Percentiles rank a stretch among this genome's conserved stretches.
phyloP scores from a whole-genome alignment of 2,888 invertebrate genomes.

The Hanleya hanleyi region DNA sequence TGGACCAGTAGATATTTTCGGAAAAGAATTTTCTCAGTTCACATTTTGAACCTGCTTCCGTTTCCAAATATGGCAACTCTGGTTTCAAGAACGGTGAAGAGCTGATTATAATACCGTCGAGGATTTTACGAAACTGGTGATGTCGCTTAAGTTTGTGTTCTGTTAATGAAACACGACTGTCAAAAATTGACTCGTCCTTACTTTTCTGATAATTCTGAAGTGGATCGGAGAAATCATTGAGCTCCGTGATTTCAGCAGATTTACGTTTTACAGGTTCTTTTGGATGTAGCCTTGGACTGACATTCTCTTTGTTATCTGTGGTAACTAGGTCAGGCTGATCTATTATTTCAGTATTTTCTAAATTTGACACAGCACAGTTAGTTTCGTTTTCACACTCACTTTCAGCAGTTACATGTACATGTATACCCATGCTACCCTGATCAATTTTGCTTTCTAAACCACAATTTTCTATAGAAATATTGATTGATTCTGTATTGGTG shows the following conservation, averaged over 20 bases:
- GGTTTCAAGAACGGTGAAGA: slow-evolving; percentile 91
- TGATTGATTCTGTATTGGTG: too few species aligned
- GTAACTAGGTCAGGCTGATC: too few species aligned
- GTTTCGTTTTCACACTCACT: too few species aligned
- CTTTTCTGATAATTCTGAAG: slow-evolving; percentile 78
- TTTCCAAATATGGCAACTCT: slow-evolving; percentile 90
- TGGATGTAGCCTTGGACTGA: neutral
- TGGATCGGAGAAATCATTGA: slow-evolving; percentile 79
- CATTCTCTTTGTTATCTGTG: slow-evolving; percentile 2
- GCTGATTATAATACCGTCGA: slow-evolving; percentile 84
- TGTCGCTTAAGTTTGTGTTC: slow-evolving; percentile 67
- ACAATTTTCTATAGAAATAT: too few species aligned
- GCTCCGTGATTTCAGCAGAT: slow-evolving; percentile 33
- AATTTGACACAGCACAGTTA: too few species aligned
- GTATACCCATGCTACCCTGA: too few species aligned
- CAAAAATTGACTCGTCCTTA: slow-evolving; percentile 73
- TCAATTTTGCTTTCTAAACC: too few species aligned
- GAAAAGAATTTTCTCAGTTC: slow-evolving; percentile 83
- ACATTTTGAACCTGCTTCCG: slow-evolving; percentile 86
- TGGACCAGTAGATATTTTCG: slow-evolving; percentile 82
- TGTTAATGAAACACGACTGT: slow-evolving; percentile 46
- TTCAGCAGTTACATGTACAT: too few species aligned
- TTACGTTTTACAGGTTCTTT: neutral
- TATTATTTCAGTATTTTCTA: too few species aligned
- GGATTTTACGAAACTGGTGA: slow-evolving; percentile 81